A percentile compares a stretch with the other conserved stretches of the same genome.
phyloP scores from a whole-genome alignment of 2,888 invertebrate genomes.

The Melolontha melolontha region DNA sequence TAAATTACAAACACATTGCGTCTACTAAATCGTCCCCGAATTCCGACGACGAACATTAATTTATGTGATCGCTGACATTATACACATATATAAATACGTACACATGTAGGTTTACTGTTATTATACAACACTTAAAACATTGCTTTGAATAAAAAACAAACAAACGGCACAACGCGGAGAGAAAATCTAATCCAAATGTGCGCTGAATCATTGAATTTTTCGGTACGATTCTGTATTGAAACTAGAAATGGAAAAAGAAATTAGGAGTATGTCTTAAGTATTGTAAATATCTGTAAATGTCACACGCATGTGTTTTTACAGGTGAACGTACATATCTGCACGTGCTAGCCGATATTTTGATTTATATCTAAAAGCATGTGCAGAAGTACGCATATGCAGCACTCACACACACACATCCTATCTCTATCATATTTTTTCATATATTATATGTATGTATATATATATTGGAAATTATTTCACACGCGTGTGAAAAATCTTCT shows the following conservation, averaged over 20 bases:
- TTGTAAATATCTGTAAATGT: no score
- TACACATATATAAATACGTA: constrained; percentile 28
- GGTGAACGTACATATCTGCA: no score
- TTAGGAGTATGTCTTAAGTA: no score
- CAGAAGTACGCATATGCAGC: no score
- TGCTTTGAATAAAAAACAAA: constrained; percentile 6
- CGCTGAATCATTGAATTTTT: not conserved
- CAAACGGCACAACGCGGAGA: not conserved
- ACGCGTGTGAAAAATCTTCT: constrained; percentile 33
- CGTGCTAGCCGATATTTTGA: no score
- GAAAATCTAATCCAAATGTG: constrained; percentile 7
- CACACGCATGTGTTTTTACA: no score
- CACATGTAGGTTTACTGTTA: constrained; percentile 8
- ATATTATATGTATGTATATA: constrained; percentile 17
- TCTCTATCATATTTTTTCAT: no score
- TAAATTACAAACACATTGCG: not conserved
- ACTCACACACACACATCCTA: no score
- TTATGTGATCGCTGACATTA: constrained; percentile 40
- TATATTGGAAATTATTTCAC: constrained; percentile 39
- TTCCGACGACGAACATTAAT: constrained; percentile 38
- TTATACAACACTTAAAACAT: constrained; percentile 29
- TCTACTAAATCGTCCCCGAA: not conserved
- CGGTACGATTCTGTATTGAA: no score
- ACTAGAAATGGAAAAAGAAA: no score
- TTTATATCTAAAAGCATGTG: no score